Conservation (phyloP, 2,113 vertebrate species). For the Nematolebias whitei region DNA sequence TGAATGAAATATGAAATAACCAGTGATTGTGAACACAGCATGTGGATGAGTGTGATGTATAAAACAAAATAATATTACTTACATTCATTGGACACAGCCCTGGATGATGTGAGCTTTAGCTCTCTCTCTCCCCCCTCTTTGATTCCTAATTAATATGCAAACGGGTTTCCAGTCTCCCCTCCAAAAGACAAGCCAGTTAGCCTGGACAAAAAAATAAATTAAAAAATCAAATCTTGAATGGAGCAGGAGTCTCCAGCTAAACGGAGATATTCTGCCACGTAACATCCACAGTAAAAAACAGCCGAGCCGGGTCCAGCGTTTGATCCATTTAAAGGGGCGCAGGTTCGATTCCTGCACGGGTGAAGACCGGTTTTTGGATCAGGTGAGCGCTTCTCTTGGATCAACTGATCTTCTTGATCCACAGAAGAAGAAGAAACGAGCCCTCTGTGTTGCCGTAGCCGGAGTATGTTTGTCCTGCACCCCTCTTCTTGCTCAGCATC, state of each 20-base stretch:
- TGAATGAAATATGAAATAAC: no score
- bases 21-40: background rate
- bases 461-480: constrained; percentile 11
- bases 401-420: constrained; percentile 40
- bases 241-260: constrained; percentile 34
- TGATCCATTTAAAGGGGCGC: constrained; percentile 13
- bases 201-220: constrained; percentile 6
- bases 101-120: constrained; percentile 60
- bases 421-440: constrained; percentile 29
- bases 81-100: constrained; percentile 70
- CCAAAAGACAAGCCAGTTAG: constrained; percentile 55
- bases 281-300: constrained; percentile 51
- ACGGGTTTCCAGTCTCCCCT: constrained; percentile 51
- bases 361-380: constrained; percentile 31
- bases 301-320: constrained; percentile 20
- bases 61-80: constrained; percentile 57
- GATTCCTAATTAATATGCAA: constrained; percentile 68
- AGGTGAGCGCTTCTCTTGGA: constrained; percentile 57
- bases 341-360: constrained; percentile 28
- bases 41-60: background rate
- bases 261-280: constrained; percentile 30
- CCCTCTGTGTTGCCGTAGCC: constrained; percentile 19
- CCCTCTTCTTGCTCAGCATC: constrained; percentile 61
- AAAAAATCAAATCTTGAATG: constrained; percentile 49
- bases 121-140: constrained; percentile 15